Evolutionary conservation across 2,888 invertebrate genomes (phyloP).

Genomic region (Ernsta delagoae): DNA sequence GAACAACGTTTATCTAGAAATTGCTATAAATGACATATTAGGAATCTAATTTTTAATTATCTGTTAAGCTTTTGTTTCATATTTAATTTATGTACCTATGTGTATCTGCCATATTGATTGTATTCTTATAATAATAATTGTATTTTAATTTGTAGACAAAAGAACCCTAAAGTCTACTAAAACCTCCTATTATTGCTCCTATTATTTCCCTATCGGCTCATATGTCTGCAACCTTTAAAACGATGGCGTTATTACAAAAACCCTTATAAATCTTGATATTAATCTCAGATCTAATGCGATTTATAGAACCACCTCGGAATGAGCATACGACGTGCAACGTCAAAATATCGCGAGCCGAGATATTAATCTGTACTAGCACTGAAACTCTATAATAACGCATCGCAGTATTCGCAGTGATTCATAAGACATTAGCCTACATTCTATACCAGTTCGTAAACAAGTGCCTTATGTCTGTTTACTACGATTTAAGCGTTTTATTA

Average conservation of each 20-base stretch:
- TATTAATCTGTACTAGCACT: conserved; percentile 32
- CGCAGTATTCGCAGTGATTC: conserved; percentile 19
- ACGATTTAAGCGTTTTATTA: too few relatives aligned
- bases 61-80: too few relatives aligned
- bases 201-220: too few relatives aligned
- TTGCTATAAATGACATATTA: too few relatives aligned
- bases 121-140: too few relatives aligned
- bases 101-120: too few relatives aligned
- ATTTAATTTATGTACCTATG: too few relatives aligned
- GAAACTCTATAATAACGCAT: conserved; percentile 19
- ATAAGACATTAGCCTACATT: conserved; percentile 36
- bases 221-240: background rate
- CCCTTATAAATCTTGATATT: background rate
- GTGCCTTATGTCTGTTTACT: background rate
- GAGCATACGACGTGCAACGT: conserved; percentile 27
- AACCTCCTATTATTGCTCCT: too few relatives aligned
- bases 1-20: too few relatives aligned
- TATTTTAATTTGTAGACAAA: too few relatives aligned
- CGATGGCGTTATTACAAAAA: background rate
- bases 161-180: too few relatives aligned
- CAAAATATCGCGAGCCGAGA: conserved; percentile 31
- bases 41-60: too few relatives aligned
- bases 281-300: conserved; percentile 11
- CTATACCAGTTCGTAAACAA: background rate
- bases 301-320: conserved; percentile 7